phyloP scores from a whole-genome alignment of 2,113 vertebrate genomes.

The Neopipo cinnamomea region DNA sequence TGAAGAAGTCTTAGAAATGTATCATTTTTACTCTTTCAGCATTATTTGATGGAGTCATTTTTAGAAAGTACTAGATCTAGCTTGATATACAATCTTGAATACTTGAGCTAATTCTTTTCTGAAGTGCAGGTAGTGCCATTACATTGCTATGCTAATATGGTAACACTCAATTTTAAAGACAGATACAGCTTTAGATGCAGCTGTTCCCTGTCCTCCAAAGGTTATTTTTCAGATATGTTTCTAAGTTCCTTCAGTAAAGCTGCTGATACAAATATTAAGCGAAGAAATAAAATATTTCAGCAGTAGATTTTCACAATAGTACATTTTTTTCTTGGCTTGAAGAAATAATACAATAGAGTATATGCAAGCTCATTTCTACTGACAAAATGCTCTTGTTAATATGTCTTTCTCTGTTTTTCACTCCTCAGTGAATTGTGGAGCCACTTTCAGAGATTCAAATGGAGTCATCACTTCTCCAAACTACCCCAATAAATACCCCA shows the following conservation, averaged over 20 bases:
- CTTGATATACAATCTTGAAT: not conserved
- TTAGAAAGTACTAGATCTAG: not conserved
- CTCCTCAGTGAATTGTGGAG: conserved; percentile 65
- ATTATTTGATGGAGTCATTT: not conserved
- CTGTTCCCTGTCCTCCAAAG: not conserved
- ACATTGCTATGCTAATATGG: not conserved
- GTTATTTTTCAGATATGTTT: not conserved
- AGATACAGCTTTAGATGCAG: not conserved
- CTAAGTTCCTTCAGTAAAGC: not conserved
- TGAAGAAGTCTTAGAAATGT: not conserved
- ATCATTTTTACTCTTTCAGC: not conserved
- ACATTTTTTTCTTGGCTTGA: not conserved
- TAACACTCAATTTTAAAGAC: not conserved
- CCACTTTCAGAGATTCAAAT: conserved; percentile 24
- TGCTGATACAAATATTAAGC: not conserved
- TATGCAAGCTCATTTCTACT: not conserved
- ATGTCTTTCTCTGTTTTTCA: not conserved
- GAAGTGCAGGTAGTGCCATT: not conserved
- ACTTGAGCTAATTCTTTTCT: not conserved
- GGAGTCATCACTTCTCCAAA: conserved; percentile 65
- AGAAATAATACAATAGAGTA: not conserved
- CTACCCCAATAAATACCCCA: conserved; percentile 58
- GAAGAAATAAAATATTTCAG: not conserved
- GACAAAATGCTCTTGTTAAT: not conserved
- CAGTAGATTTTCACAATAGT: not conserved